These are phyloP conservation scores for Cydia splendana DNA, from an alignment of 1,140 invertebrate species.

Conservation along the genomic window DNA sequence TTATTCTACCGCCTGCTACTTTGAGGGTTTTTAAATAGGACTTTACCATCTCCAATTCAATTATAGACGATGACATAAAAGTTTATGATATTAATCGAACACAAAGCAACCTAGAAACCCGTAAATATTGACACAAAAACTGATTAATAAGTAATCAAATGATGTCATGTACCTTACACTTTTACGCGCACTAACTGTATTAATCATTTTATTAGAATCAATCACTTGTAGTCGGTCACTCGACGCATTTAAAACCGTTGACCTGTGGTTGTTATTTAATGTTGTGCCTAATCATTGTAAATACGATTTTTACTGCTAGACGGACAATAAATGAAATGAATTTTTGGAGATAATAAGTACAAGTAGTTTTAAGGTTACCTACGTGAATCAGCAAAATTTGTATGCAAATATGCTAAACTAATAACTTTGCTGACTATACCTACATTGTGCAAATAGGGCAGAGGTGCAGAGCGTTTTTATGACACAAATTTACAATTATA, in stretches of 20 bases:
- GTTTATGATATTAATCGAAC: not conserved
- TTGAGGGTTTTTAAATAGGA: not conserved
- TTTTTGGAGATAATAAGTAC: not conserved
- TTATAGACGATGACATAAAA: slow-evolving; percentile 15
- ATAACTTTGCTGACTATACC: too few relatives aligned
- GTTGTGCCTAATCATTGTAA: not conserved
- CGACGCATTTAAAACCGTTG: not conserved
- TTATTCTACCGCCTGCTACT: too few relatives aligned
- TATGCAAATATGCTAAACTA: too few relatives aligned
- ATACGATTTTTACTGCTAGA: not conserved
- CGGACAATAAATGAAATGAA: not conserved
- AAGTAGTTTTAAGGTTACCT: too few relatives aligned
- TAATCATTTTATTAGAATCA: slow-evolving; percentile 24
- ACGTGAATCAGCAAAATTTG: too few relatives aligned
- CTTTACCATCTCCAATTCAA: not conserved
- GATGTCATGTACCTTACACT: slow-evolving; percentile 14
- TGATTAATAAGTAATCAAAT: slow-evolving; percentile 15
- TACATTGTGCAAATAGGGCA: too few relatives aligned
- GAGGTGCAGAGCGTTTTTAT: too few relatives aligned
- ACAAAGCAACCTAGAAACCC: slow-evolving; percentile 15
- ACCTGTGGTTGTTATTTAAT: not conserved
- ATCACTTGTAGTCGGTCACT: slow-evolving; percentile 12
- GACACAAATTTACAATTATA: too few relatives aligned
- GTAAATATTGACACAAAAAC: slow-evolving; percentile 28
- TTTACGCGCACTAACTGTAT: slow-evolving; percentile 15